Evolutionary conservation across 2,888 invertebrate species (phyloP).

Genomic region (Dasypogon diadema): DNA sequence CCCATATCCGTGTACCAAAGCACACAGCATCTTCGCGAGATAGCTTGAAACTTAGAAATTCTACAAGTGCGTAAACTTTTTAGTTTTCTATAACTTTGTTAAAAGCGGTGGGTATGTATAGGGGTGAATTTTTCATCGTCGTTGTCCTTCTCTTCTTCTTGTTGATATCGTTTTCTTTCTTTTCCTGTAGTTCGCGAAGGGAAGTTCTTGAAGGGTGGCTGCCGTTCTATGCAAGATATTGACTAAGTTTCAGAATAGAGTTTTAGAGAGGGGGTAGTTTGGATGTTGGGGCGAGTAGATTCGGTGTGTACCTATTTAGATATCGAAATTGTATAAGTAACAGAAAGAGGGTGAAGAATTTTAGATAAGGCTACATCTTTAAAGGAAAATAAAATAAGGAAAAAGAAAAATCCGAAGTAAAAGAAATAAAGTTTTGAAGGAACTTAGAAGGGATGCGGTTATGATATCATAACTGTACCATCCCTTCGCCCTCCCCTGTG

Average conservation of each 20-base stretch:
- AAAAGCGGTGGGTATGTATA: conserved; percentile 32
- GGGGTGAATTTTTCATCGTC: conserved; percentile 48
- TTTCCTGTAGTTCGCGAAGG: not conserved
- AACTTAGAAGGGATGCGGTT: conserved; percentile 41
- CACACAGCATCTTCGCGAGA: conserved; percentile 42
- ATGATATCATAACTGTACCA: conserved; percentile 43
- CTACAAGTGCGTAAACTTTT: conserved; percentile 57
- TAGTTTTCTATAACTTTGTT: conserved; percentile 57
- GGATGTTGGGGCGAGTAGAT: conserved; percentile 23
- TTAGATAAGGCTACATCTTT: conserved; percentile 22
- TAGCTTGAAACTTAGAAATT: conserved; percentile 55
- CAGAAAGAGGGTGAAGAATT: conserved; percentile 26
- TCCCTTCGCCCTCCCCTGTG: not conserved
- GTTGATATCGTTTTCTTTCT: conserved; percentile 15
- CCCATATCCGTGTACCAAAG: not conserved
- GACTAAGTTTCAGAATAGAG: conserved; percentile 49
- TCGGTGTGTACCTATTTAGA: conserved; percentile 41
- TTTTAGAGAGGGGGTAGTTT: conserved; percentile 48
- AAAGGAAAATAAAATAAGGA: not conserved
- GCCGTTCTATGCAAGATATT: conserved; percentile 40
- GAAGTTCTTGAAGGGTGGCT: not conserved
- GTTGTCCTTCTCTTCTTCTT: conserved; percentile 15
- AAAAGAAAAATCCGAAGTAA: conserved; percentile 14
- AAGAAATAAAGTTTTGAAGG: conserved; percentile 39
- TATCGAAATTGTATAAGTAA: conserved; percentile 42